Evolutionary conservation across 1,140 invertebrate species (phyloP), one percentile per base, ranked within the genome.

Genomic region (Dendroctonus valens): DNA sequence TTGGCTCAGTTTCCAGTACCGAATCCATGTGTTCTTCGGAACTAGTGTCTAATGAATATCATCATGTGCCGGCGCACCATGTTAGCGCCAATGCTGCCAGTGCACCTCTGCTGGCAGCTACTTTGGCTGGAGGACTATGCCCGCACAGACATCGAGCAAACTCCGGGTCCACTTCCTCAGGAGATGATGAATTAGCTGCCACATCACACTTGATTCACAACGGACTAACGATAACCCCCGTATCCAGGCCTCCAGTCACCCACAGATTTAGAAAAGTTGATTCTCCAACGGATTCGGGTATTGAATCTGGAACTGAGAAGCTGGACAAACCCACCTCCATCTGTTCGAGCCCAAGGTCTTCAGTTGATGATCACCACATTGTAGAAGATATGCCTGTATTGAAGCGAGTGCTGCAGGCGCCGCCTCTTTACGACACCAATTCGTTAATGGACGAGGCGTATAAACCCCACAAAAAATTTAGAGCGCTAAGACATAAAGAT

Each of bases 381-480:
- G 87, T 91, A 9, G 92, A 95, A 77, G 93, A 95, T 72, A 96
- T 96, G 93, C 93, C 94, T 0, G 92, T 96, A 63, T 80, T 97
- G 59, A 96, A 96, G 75, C 85, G 93, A 37, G 93, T 94, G 0
- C 83, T 96, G 0, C 92, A 96, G 77, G 93, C 93, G 2, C 94
- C 94, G 0, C 94, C 94, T 0, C 80, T 95, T 1, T 92, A 92
- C 78, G 91, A 93, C 74, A 92, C 91, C 48, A 92, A 92, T 73
- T 90, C 91, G 0, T 79, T 96, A 44, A 95, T 96, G 92, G 93
- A 95, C 76, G 93, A 95, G 79, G 93, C 93, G 0, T 96, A 96
- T 81, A 93, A 94, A 74, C 92, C 93, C 50, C 94, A 96, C 82
- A 96, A 96, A 78, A 96, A 96, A 77, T 96, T 96, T 84, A 85